A percentile compares a stretch with the other conserved stretches of the same genome.
Conservation (phyloP, 2,113 vertebrate species). For the Penelope pileata region DNA sequence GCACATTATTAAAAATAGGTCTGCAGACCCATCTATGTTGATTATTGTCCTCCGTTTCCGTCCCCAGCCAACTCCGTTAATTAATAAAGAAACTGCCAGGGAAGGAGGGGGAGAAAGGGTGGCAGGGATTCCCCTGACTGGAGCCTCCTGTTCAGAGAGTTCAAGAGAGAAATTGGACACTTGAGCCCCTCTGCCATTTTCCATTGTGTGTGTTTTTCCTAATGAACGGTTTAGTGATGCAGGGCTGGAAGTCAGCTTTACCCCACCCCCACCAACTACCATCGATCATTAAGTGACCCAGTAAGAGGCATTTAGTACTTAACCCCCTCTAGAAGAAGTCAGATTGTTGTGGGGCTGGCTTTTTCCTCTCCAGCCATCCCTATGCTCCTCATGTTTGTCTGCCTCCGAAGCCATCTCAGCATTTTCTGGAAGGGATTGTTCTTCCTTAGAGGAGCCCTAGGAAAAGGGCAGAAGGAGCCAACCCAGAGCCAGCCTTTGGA, state of each 20-base stretch:
- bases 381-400: not conserved
- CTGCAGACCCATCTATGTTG: slow-evolving; percentile 76
- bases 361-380: slow-evolving; percentile 24
- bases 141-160: slow-evolving; percentile 75
- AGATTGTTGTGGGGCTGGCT: slow-evolving; percentile 33
- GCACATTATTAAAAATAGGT: slow-evolving; percentile 79
- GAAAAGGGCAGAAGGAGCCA: not conserved
- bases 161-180: slow-evolving; percentile 78
- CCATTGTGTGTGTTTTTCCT: slow-evolving; percentile 74
- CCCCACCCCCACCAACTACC: slow-evolving; percentile 65
- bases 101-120: slow-evolving; percentile 66
- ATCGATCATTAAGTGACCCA: slow-evolving; percentile 72
- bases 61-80: slow-evolving; percentile 78
- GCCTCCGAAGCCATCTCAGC: not conserved
- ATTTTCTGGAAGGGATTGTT: not conserved
- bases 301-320: slow-evolving; percentile 68
- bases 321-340: slow-evolving; percentile 65
- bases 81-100: slow-evolving; percentile 76
- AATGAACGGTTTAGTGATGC: slow-evolving; percentile 75
- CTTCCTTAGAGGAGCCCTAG: not conserved
- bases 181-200: slow-evolving; percentile 73
- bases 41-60: slow-evolving; percentile 77
- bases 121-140: slow-evolving; percentile 74
- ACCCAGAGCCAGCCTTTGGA: not conserved
- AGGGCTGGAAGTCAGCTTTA: slow-evolving; percentile 76